Evolutionary conservation across 2,797 vertebrate genomes (phyloP), one percentile per base, ranked within the genome.

Genomic region (Schizothorax lantsangensis): DNA sequence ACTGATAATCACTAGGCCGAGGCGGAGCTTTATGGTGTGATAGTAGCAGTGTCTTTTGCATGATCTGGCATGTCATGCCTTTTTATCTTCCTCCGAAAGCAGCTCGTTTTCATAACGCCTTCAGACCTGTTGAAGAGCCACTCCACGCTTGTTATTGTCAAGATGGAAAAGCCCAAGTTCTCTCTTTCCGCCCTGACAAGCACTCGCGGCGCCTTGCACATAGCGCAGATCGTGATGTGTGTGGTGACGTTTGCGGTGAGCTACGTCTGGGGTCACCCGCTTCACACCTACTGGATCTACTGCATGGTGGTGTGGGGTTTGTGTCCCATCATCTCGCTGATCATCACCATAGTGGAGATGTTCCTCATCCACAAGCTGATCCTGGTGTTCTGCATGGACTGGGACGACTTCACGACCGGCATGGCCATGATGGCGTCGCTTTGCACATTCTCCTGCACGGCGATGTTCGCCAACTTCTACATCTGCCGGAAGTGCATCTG

Each of bases 261-360:
- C 17, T 3, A 6, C n/a, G 54, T 95, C 0, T 90, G 88, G 87
- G 92, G 93, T 71, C 59, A 86, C 10, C 92, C 92, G 82, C 86
- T 11, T 40, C 79, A 9, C 33, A 23, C 92, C 68, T 96, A 93
- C 7, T 96, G 96, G 84, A 91, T 75, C 0, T 97, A 96, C 84
- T 95, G 95, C 14, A 96, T 97, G 95, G 96, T 97, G 90, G 92
- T 95, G 7, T 97, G 96, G 96, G 93, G 94, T 69, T 94, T 97
- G 91, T 97, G 96, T 86, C 93, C 95, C 4, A 1, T 90, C 5
- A 73, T 96, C 88, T 96, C 97, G 0, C 87, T 97, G 79, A 5
- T 95, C 89, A 95, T 97, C 87, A 92, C 96, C 59, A 2, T 96
- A 9, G 69, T 96, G 83, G 97, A 97, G 93, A 80, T 96, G 91